These are phyloP conservation scores for Bradypodion ventrale DNA, from an alignment of 2,797 vertebrate species.

Conservation along the genomic window DNA sequence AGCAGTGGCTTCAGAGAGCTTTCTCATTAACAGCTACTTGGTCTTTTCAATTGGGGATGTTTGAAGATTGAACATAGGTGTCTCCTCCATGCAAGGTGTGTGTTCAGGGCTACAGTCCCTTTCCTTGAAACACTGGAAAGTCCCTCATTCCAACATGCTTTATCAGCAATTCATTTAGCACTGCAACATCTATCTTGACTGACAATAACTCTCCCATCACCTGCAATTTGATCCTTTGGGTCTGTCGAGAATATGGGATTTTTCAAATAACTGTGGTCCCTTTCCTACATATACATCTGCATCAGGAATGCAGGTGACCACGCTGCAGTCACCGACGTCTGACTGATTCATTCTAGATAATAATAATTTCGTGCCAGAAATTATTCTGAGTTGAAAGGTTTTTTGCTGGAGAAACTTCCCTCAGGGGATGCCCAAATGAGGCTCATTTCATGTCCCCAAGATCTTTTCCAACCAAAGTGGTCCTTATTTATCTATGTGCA, in stretches of 20 bases:
- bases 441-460: no score
- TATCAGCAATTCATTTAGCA: neutral
- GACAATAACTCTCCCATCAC: neutral
- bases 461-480: no score
- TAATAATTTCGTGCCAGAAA: no score
- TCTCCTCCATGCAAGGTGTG: neutral
- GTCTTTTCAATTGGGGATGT: neutral
- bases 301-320: neutral
- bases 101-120: neutral
- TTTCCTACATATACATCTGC: neutral
- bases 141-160: neutral
- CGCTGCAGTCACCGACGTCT: neutral
- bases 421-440: no score
- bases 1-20: neutral
- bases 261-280: neutral
- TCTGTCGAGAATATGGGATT: neutral
- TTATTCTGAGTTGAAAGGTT: no score
- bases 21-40: neutral
- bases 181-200: neutral
- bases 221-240: neutral
- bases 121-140: neutral
- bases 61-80: neutral
- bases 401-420: no score
- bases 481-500: no score
- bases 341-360: neutral